Evolutionary conservation across 2,797 vertebrate genomes (phyloP), one percentile per base, ranked within the genome.

Genomic region (Mormyrus proboscirostris): DNA sequence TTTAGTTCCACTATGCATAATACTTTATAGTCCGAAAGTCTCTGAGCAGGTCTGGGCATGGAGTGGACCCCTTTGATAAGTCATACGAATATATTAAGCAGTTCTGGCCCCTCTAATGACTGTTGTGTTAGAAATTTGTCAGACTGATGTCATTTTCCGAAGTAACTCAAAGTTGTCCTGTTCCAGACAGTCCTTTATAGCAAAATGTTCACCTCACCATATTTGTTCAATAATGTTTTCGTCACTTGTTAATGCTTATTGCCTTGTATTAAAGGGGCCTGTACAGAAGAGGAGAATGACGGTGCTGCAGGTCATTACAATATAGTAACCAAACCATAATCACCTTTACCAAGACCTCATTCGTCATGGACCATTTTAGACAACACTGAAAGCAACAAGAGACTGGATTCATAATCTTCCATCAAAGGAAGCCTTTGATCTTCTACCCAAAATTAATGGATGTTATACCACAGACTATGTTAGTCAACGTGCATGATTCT

Each of bases 401-500:
- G 55, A 33, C 33, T 57, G 53, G 55, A 41, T 87, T 62, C 0
- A 7, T 4, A 8, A 41, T 38, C 38, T 53, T 59, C 51, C 8
- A 1, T 10, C 25, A 29, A 87, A 87, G 55, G 53, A 59, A 57
- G 8, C 7, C 29, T 59, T 41, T 41, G 29, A 53, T 53, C 6
- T 55, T 53, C 49, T 29, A 59, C 53, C 53, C 33, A 57, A 59
- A 59, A 59, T 87, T 87, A 87, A 59, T 0, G 1, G 33, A 57
- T 53, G 51, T 38, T 59, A 87, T 44, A 87, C 86, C 86, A 59
- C 16, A 87, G 53, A 57, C 53, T 41, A 33, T 29, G 53, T 87
- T 44, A 44, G 33, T 87, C 51, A 87, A n/a, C 86, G 44, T 57
- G 86, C 19, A 87, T 87, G 86, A 62, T 33, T 59, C 38, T 59